Base-by-base conservation (phyloP, 2,888 invertebrate species). In the Electrophaes corylata region DNA sequence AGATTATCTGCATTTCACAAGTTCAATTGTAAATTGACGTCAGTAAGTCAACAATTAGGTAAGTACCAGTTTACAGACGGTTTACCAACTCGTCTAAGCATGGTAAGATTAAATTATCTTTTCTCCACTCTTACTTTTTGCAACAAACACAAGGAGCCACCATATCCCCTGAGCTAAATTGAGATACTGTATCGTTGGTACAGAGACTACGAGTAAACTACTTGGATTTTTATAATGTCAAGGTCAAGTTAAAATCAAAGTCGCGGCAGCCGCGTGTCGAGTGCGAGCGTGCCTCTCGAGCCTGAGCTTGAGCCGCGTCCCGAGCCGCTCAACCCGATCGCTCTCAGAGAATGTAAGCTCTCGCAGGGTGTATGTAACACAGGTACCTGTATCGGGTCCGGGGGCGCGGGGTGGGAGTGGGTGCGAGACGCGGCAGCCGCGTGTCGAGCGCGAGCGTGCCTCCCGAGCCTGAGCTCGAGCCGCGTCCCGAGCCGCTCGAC, bases 251-350 rank as follows among this genome's bases (percentile, higher is more conserved):
- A n/a, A n/a, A n/a, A n/a, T n/a, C n/a, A n/a, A n/a, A n/a, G n/a
- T n/a, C 83, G 82, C 60, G 88, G 89, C 70, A 88, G 77, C 35
- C 83, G 83, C 64, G 74, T 75, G 58, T 83, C 84, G 41, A 73
- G 66, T 51, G 75, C 67, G 23, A 76, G 66, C 45, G 84, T 75
- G 60, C 83, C 86, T 45, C 86, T 86, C 11, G 89, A 89, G 49
- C 92, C 92, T 29, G 91, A 91, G 70, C 90, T 90, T 1, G 91
- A 92, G 54, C 91, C 91, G 53, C 91, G 90, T 6, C 86, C 89
- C 11, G 91, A 91, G 1, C 91, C 91, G 52, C 89, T 89, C 49
- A 91, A 92, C 4, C 65, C 65, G 70, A 89, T 91, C 74, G 70
- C 89, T 91, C 74, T 87, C 88, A 48, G 92, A 92, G 91, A 91